phyloP scores from a whole-genome alignment of 2,113 vertebrate species.

The Passer domesticus region DNA sequence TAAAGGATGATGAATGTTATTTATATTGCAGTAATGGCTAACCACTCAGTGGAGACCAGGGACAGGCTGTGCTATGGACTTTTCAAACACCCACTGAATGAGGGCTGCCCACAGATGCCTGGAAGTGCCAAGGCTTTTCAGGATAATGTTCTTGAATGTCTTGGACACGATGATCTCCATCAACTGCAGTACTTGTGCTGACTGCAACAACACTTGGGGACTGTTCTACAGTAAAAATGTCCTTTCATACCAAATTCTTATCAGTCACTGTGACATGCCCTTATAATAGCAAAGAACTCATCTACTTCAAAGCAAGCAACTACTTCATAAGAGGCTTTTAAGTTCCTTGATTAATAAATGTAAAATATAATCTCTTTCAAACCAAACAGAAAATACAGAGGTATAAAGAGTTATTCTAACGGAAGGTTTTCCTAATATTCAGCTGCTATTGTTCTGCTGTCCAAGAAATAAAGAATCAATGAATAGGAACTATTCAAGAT shows the following conservation, averaged over 20 bases:
- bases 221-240: background rate
- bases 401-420: background rate
- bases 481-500: background rate
- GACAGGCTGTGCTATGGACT: slow-evolving; percentile 41
- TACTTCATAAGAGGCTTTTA: background rate
- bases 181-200: background rate
- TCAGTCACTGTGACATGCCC: background rate
- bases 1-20: slow-evolving; percentile 58
- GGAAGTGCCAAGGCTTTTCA: slow-evolving; percentile 21
- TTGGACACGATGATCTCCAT: background rate
- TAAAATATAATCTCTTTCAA: background rate
- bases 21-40: slow-evolving; percentile 53
- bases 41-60: slow-evolving; percentile 33
- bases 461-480: background rate
- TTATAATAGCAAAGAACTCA: background rate
- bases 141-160: background rate
- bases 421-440: background rate
- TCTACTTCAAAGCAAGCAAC: background rate
- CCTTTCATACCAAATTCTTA: background rate
- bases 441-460: background rate
- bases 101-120: slow-evolving; percentile 9
- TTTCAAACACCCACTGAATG: background rate
- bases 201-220: background rate
- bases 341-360: background rate
- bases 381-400: background rate